phyloP scores from a whole-genome alignment of 2,888 invertebrate genomes.

The Microplitis deprimator region DNA sequence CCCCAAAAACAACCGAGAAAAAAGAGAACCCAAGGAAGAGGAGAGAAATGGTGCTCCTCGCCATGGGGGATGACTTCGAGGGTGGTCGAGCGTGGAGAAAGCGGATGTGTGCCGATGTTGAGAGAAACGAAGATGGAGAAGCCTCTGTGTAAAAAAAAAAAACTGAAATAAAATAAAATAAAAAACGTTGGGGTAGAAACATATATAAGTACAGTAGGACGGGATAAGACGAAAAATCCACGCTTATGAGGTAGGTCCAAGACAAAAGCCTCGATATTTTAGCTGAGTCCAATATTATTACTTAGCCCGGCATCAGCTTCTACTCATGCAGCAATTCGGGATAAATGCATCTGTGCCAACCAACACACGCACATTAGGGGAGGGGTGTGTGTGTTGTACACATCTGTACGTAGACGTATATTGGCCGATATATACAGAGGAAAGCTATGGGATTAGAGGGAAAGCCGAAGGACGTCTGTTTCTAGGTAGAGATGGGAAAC shows the following conservation, averaged over 20 bases:
- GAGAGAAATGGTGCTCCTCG: conserved; percentile 43
- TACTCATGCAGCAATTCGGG: neutral
- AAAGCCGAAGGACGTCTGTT: conserved; percentile 57
- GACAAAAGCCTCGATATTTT: conserved; percentile 68
- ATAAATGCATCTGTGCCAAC: conserved; percentile 42
- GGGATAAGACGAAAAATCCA: conserved; percentile 66
- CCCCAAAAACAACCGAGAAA: conserved; percentile 56
- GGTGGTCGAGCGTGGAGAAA: conserved; percentile 64
- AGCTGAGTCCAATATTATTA: conserved; percentile 60
- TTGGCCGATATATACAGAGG: neutral
- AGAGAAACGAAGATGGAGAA: conserved; percentile 34
- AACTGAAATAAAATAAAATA: conserved; percentile 39
- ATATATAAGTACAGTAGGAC: conserved; percentile 37
- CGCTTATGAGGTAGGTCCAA: conserved; percentile 65
- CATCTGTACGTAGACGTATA: neutral
- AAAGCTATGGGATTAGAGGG: conserved; percentile 58
- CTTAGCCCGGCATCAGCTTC: conserved; percentile 22
- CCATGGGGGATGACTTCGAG: conserved; percentile 63
- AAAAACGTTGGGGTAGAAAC: conserved; percentile 27
- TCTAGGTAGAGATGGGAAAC: conserved; percentile 35
- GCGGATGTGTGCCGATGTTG: conserved; percentile 49
- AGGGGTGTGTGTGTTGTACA: neutral
- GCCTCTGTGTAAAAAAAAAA: conserved; percentile 15
- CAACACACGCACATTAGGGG: neutral
- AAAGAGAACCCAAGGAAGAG: conserved; percentile 33